phyloP scores from a whole-genome alignment of 2,113 vertebrate species.

The Hyaena hyaena region DNA sequence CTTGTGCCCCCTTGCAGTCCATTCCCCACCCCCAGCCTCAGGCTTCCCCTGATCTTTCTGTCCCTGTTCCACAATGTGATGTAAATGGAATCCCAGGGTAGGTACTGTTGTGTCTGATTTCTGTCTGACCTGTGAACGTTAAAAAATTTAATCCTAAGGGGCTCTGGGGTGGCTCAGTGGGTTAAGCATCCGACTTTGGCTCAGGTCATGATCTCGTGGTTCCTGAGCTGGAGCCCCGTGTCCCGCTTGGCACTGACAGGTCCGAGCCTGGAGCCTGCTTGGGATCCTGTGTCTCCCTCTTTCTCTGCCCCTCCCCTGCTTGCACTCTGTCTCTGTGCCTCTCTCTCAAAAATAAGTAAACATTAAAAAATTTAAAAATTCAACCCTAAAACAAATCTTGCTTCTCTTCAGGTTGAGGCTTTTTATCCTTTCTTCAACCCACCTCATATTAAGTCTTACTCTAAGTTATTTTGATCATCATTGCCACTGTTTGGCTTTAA shows the following conservation, averaged over 20 bases:
- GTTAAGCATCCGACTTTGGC: no score
- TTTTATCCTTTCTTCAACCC: constrained; percentile 21
- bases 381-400: neutral
- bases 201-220: no score
- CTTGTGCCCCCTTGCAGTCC: neutral
- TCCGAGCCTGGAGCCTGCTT: no score
- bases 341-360: no score
- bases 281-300: no score
- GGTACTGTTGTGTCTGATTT: neutral
- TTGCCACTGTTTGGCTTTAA: neutral
- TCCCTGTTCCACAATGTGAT: neutral
- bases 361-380: neutral
- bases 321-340: no score
- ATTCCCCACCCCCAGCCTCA: neutral
- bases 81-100: neutral
- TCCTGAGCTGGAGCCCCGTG: no score
- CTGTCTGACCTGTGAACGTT: neutral
- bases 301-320: no score
- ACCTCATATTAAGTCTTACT: constrained; percentile 3
- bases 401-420: neutral
- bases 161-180: no score
- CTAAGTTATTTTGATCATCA: constrained; percentile 42
- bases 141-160: neutral
- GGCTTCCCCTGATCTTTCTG: neutral
- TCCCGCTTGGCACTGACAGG: no score